Base-by-base conservation (phyloP, 2,888 invertebrate genomes). In the Tridacna gigas region DNA sequence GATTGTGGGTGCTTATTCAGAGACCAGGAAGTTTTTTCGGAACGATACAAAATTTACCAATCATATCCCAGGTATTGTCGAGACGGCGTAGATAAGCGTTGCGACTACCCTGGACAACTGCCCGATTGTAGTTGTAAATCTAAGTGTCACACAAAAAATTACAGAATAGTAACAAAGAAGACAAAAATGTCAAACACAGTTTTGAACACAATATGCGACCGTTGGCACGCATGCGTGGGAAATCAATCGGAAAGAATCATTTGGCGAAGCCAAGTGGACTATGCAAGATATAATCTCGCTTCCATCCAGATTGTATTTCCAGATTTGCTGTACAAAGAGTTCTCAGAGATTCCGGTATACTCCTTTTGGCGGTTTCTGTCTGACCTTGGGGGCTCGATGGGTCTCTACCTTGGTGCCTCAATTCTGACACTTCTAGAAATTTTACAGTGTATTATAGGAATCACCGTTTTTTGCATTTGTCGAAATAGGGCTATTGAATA, bases 351-450 rank as follows among this genome's bases (percentile, higher is more conserved):
- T n/a, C 67, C 67, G 18, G 12, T 20, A 7, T 67, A 67, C n/a
- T 45, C 67, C 7, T 45, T 67, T 20, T 45, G n/a, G n/a, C 67
- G 28, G 4, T 67, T 67, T 45, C 18, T 67, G 18, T 67, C 67
- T 18, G 67, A 67, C 28, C 15, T 67, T 45, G 67, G 67, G 15
- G 67, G 67, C 45, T 45, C 67, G n/a, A 45, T 67, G 45, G 67
- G 67, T 4, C n/a, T 67, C 28, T 67, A 67, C 45, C 45, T 67
- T 12, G 67, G 67, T 4, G 67, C 67, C n/a, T 67, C 67, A 11
- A 12, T 67, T 9, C n/a, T 67, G 28, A 67, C 67, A 0, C 45
- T 37, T 37, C 45, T 67, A 15, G 67, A 67, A 20, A 45, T 67
- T n/a, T n/a, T 67, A 45, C 67, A 67, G 20, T 45, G 37, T 37